These are phyloP conservation scores for Microctenopoma lineatum DNA, from an alignment of 2,797 vertebrate genomes.

Conservation along the genomic window DNA sequence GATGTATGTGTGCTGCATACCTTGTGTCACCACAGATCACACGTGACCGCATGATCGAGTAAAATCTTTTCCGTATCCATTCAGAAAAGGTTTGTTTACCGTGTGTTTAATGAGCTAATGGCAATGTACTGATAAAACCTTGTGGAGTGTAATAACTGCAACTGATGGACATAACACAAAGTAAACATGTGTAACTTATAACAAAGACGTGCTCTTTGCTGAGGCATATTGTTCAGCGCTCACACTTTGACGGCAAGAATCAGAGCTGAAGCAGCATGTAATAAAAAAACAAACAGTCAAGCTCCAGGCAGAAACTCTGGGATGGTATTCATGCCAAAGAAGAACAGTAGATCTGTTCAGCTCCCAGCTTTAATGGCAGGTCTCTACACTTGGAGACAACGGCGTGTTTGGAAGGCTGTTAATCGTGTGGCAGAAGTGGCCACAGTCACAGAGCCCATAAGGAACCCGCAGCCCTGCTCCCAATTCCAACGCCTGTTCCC, in stretches of 20 bases:
- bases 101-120: background rate
- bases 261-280: conserved; percentile 7
- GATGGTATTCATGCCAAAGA: background rate
- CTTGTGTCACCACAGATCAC: conserved; percentile 11
- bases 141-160: background rate
- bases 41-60: conserved; percentile 1
- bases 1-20: conserved; percentile 7
- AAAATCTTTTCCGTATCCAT: background rate
- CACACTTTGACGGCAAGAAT: conserved; percentile 3
- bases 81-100: background rate
- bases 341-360: conserved; percentile 28
- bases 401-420: conserved; percentile 36
- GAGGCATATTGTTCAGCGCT: conserved; percentile 1
- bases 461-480: conserved; percentile 27
- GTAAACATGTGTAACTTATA: background rate
- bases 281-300: background rate
- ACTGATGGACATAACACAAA: background rate
- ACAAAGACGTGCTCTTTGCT: background rate
- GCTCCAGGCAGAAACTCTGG: background rate
- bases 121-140: no score
- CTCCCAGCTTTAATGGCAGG: conserved; percentile 7
- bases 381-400: conserved; percentile 22
- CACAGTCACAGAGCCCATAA: conserved; percentile 61
- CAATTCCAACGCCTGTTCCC: conserved; percentile 52
- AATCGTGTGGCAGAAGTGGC: conserved; percentile 37